phyloP scores from a whole-genome alignment of 2,888 invertebrate genomes.

The Parnassius apollo region DNA sequence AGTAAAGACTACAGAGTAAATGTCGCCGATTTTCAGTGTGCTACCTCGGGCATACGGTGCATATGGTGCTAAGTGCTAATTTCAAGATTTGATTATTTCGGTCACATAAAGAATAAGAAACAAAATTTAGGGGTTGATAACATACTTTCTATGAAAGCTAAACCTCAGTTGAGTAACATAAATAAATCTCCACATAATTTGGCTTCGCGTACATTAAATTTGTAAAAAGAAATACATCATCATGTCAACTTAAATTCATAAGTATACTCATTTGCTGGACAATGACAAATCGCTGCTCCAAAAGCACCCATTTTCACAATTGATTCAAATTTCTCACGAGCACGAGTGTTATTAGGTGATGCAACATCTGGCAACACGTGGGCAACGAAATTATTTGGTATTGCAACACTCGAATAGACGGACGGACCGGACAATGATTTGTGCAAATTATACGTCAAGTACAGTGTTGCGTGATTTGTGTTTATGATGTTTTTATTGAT shows the following conservation, averaged over 20 bases:
- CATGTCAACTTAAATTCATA: constrained; percentile 9
- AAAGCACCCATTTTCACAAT: constrained; percentile 21
- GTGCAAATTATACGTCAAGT: constrained; percentile 54
- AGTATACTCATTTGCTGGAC: constrained; percentile 8
- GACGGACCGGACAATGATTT: constrained; percentile 51
- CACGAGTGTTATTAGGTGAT: constrained; percentile 25
- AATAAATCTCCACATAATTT: too few species aligned
- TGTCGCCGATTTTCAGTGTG: too few species aligned
- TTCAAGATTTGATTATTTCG: too few species aligned
- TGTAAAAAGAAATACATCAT: not conserved
- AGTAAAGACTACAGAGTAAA: too few species aligned
- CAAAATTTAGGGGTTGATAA: too few species aligned
- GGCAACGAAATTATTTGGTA: constrained; percentile 23
- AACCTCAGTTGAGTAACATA: too few species aligned
- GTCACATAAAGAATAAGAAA: too few species aligned
- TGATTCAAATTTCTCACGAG: constrained; percentile 23
- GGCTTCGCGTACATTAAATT: not conserved
- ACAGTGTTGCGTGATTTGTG: constrained; percentile 29
- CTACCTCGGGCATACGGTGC: too few species aligned
- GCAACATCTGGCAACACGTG: constrained; percentile 28
- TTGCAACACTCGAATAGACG: constrained; percentile 22
- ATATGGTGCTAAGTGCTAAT: too few species aligned
- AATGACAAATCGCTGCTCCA: constrained; percentile 21
- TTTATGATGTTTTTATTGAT: constrained; percentile 24
- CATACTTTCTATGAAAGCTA: too few species aligned